Evolutionary conservation across 2,797 vertebrate species (phyloP), one percentile per base, ranked within the genome.

Genomic region (Toxotes lorentzi): DNA sequence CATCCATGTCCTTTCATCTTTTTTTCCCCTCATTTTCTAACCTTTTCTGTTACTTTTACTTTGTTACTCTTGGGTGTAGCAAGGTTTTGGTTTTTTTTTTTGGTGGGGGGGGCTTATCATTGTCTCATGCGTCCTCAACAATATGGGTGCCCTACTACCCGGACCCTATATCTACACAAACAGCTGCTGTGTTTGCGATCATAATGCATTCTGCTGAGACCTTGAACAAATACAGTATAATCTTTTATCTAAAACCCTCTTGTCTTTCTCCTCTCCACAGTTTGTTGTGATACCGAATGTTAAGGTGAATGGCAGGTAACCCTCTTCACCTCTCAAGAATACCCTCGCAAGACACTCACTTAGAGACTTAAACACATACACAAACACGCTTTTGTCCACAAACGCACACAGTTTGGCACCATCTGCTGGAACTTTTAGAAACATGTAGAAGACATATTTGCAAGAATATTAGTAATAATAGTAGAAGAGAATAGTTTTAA

Each of bases 341-440:
- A 4, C 34, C 53, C 21, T 54, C 4, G 1, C 50, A 73, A 78
- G 23, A 53, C 32, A 23, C 63, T 56, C 59, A 47, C 51, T 34
- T 17, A 24, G 21, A 62, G 34, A 56, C 27, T 32, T 17, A 11
- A 30, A 45, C 45, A 50, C 34, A 30, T 1, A 34, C 73, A 63
- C 65, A 72, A 27, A 66, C 58, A 30, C 47, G 66, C 23, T 32
- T 69, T 24, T 32, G 38, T 61, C 54, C 50, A 75, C 57, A 40
- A 47, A 74, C 27, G 34, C 69, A 66, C 81, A 84, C 63, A 62
- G 65, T 86, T 81, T 91, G 87, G 89, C 91, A 89, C 87, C 89
- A 89, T 89, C 88, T 90, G 81, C 90, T 91, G 90, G 91, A 90
- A 79, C 71, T 73, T 59, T 68, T 23, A 70, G 35, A 81, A 75